Conservation (phyloP, 1,140 invertebrate genomes). For the Paralvinella palmiformis region DNA sequence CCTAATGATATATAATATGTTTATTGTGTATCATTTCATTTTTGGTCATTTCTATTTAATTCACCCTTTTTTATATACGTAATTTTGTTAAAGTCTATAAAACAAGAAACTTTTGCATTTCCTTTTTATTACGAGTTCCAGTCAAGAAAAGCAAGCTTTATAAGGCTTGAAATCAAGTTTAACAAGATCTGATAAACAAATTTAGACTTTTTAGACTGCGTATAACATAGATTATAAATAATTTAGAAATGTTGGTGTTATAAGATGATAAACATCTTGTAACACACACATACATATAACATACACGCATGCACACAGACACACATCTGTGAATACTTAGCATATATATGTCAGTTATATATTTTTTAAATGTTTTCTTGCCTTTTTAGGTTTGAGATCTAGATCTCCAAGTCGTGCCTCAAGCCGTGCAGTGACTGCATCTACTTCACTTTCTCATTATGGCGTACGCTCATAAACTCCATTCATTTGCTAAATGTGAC, state of each 20-base stretch:
- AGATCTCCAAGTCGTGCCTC: conserved; percentile 2
- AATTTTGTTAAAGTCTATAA: no score
- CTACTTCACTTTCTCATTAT: conserved; percentile 11
- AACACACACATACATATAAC: not conserved
- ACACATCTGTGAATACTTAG: not conserved
- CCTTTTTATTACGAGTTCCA: no score
- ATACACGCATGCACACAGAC: not conserved
- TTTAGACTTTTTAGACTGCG: no score
- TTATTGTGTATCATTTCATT: no score
- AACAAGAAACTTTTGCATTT: no score
- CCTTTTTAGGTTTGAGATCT: not conserved
- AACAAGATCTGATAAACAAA: no score
- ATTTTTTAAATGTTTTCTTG: not conserved
- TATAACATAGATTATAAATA: not conserved
- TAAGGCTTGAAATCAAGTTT: no score
- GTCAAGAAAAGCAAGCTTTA: no score
- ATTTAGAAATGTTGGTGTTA: not conserved
- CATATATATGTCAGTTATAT: not conserved
- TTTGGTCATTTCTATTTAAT: no score
- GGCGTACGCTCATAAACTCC: conserved; percentile 1
- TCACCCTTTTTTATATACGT: no score
- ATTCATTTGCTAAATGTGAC: no score
- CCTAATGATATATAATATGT: no score
- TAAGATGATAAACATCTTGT: not conserved
- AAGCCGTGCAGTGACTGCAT: conserved; percentile 5